Percentiles rank a stretch among this genome's conserved stretches.
Conservation (phyloP, 1,140 invertebrate genomes). For the Cherax quadricarinatus region DNA sequence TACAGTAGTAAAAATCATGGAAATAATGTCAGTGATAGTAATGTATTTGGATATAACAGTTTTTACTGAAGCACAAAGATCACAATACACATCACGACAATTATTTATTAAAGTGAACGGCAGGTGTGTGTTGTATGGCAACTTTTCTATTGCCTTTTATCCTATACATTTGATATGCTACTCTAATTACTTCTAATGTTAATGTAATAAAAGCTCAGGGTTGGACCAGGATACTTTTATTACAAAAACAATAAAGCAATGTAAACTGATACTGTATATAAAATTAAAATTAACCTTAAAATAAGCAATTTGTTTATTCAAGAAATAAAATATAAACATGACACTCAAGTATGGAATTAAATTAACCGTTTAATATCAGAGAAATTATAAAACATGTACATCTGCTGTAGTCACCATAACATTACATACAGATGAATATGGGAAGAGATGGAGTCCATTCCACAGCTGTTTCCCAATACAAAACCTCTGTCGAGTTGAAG, state of each 20-base stretch:
- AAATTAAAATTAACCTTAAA: neutral
- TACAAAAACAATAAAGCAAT: neutral
- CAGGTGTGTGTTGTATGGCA: too few relatives aligned
- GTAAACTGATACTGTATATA: neutral
- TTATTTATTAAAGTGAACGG: too few relatives aligned
- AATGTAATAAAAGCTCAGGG: neutral
- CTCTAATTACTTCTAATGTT: neutral
- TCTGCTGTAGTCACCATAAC: neutral
- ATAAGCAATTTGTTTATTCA: neutral
- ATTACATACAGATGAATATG: neutral
- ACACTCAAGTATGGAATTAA: neutral
- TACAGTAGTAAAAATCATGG: too few relatives aligned
- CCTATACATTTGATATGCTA: neutral
- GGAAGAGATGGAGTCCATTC: neutral
- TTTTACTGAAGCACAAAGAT: too few relatives aligned
- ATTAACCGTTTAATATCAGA: neutral
- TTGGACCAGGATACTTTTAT: slow-evolving; percentile 1
- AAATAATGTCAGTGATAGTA: too few relatives aligned
- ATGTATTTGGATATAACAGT: too few relatives aligned
- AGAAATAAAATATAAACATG: neutral
- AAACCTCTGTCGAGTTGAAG: neutral
- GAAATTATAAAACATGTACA: too few relatives aligned
- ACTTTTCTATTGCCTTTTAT: too few relatives aligned
- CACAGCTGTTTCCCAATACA: neutral
- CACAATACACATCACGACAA: too few relatives aligned